Percentiles rank a stretch among this genome's conserved stretches.
Evolutionary conservation across 1,140 invertebrate species (phyloP).

Genomic region (Platyscapa corneri): DNA sequence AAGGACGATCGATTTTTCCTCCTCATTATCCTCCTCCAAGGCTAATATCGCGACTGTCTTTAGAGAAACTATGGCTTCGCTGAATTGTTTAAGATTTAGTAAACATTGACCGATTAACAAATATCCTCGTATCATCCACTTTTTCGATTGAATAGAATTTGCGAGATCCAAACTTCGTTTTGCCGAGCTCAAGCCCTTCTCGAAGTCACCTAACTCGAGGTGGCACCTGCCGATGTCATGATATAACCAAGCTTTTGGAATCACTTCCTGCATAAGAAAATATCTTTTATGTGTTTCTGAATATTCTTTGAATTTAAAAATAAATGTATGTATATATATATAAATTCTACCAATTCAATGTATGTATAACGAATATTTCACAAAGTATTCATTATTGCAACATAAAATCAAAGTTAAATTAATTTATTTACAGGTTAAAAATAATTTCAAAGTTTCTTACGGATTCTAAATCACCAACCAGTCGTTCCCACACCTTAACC

Average conservation of each 20-base stretch:
- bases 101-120: slow-evolving; percentile 59
- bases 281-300: neutral
- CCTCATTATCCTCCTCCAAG: slow-evolving; percentile 1
- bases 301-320: neutral
- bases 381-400: too few relatives aligned
- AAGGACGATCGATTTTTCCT: neutral
- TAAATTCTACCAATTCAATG: neutral
- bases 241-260: slow-evolving; percentile 60
- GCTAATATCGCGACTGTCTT: slow-evolving; percentile 51
- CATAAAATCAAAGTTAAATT: too few relatives aligned
- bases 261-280: slow-evolving; percentile 44
- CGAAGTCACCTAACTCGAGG: slow-evolving; percentile 57
- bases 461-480: slow-evolving; percentile 52
- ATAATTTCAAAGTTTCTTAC: too few relatives aligned
- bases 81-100: slow-evolving; percentile 50
- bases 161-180: slow-evolving; percentile 54
- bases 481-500: slow-evolving; percentile 58
- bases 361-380: neutral
- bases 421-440: too few relatives aligned
- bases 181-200: slow-evolving; percentile 53
- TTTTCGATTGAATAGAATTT: slow-evolving; percentile 52
- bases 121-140: slow-evolving; percentile 62
- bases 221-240: slow-evolving; percentile 64
- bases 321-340: neutral
- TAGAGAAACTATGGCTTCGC: slow-evolving; percentile 58